These are phyloP conservation scores for Pangasianodon hypophthalmus DNA, from an alignment of 2,113 vertebrate genomes.

Conservation along the genomic window DNA sequence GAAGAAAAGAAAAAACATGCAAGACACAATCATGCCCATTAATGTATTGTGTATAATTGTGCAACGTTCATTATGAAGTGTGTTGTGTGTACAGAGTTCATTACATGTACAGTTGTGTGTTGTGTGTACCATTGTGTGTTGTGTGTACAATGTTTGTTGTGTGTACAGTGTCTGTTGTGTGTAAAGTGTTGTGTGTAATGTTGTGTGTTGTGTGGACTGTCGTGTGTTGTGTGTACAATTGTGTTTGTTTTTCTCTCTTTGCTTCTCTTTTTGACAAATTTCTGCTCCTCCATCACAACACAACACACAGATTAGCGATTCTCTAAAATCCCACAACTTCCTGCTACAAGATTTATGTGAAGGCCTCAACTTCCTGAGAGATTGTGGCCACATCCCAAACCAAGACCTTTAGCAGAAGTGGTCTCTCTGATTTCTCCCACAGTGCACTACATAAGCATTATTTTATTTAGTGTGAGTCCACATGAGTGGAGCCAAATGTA, in stretches of 20 bases:
- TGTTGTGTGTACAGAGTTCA: background rate
- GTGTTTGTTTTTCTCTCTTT: background rate
- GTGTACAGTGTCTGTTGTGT: background rate
- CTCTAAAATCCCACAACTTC: background rate
- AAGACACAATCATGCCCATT: background rate
- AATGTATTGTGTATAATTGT: background rate
- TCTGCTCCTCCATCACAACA: background rate
- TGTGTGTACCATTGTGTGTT: background rate
- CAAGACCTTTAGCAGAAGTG: background rate
- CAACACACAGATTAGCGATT: background rate
- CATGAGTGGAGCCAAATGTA: background rate
- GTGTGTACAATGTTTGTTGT: background rate
- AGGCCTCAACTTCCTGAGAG: background rate
- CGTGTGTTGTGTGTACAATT: background rate
- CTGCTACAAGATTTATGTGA: background rate
- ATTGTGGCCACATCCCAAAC: background rate
- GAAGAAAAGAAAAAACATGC: background rate
- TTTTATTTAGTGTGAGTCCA: background rate
- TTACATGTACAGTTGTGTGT: background rate
- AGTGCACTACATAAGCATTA: background rate
- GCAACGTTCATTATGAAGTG: background rate
- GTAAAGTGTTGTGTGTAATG: background rate
- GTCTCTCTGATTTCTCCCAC: background rate
- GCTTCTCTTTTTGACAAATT: background rate
- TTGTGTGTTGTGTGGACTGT: background rate